Evolutionary conservation across 1,140 invertebrate genomes (phyloP), one percentile per base, ranked within the genome.

Genomic region (Euwallacea fornicatus): DNA sequence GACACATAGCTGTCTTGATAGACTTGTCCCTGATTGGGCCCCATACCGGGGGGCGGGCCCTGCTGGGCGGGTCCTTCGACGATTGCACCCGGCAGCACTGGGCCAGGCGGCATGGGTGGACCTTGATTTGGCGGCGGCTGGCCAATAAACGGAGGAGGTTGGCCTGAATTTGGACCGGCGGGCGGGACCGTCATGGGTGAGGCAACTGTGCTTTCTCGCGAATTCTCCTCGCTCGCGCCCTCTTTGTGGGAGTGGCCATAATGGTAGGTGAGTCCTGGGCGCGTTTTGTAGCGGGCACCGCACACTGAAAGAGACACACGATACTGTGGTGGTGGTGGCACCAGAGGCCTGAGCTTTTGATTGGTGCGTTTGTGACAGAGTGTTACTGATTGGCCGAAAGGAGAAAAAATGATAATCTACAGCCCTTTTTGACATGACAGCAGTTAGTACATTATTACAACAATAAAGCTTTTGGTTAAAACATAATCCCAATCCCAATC

Each of bases 211-310:
- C 78, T 73, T 70, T 82, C 79, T 79, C 83, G 74, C 80, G 83
- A 81, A 74, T 82, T 82, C 72, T 82, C 79, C 74, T 82, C 80
- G 71, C 78, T 80, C 75, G 81, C 84, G 79, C 84, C 83, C 80
- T 91, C 91, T 85, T 94, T 91, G 86, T 97, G 96, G 78, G 94
- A 95, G 87, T 98, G 96, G 82, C 92, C 91, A 86, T 95, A 96
- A 88, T 98, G 97, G 87, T 98, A 98, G 76, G 94, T 95, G 78
- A 98, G 87, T 76, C 97, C 97, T 73, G 96, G 95, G 76, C 96
- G 89, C 62, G 95, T 98, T 87, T 98, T 98, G 90, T 98, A 98
- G 79, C 95, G 91, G 79, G 94, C 95, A 81, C 94, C 93, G 88
- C 96, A 98, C 82, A 95, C 94, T 96, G 88, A 83, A 88, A 88